Evolutionary conservation across 2,888 invertebrate genomes (phyloP), one percentile per base, ranked within the genome.

Genomic region (Syritta pipiens): DNA sequence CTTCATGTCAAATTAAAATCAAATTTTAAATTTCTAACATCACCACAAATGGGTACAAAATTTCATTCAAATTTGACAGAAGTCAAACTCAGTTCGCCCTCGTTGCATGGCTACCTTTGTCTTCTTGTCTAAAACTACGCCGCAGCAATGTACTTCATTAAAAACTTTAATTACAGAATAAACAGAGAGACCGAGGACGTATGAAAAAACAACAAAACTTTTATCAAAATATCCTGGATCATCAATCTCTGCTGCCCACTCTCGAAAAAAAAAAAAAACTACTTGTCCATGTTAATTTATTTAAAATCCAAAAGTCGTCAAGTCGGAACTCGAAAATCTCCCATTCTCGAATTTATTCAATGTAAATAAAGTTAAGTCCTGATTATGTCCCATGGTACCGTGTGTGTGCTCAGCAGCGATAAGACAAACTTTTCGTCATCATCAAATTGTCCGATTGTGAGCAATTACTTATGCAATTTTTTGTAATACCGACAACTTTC

Each of bases 401-500:
- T 17, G 17, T 4, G 30, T 1, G 10, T 10, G 32, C 4, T 10
- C 37, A 17, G 7, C 14, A 7, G 17, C 17, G 19, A 37, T 9
- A 37, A 32, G 17, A 49, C 14, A 26, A 24, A 26, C 7, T 14
- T 26, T 35, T 32, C 26, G 26, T 24, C 46, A 12, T 30, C 30
- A 30, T 6, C 49, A 10, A 30, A 35, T 14, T 26, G 14, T 40
- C 9, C 40, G 24, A 17, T 40, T 26, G 55, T 17, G 12, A 55
- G n/a, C 55, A 55, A 55, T 55, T 55, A 37, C 17, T 37, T 37
- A 55, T 55, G 40, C 22, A 55, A 26, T 55, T 40, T 35, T 19
- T n/a, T 28, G 5, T 19, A n/a, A 57, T 10, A 7, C 28, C 10
- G 17, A 14, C 3, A 40, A 57, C 40, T 28, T 57, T 42, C 2